A percentile compares a stretch with the other conserved stretches of the same genome.
These are phyloP conservation scores for Polydesmus complanatus DNA, from an alignment of 2,888 invertebrate genomes.

Conservation along the genomic window DNA sequence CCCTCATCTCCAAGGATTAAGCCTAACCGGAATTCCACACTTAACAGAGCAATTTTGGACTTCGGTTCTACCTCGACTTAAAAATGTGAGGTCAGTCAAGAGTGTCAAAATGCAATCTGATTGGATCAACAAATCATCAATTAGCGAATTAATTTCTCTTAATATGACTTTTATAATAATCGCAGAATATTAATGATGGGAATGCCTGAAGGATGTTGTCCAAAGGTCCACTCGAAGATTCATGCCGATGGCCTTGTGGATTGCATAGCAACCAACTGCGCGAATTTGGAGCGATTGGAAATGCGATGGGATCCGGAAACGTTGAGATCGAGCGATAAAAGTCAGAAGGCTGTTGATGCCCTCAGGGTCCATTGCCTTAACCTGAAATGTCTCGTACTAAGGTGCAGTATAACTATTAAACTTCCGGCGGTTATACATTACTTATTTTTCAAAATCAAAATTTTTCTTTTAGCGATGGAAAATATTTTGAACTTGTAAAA, in stretches of 20 bases:
- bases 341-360: constrained; percentile 97
- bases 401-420: constrained; percentile 40
- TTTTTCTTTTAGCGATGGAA: constrained; percentile 65
- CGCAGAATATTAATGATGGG: constrained; percentile 91
- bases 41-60: constrained; percentile 98
- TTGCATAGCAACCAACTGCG: constrained; percentile 84
- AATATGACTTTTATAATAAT: constrained; percentile 18
- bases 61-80: constrained; percentile 77
- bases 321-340: constrained; percentile 95
- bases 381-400: constrained; percentile 79
- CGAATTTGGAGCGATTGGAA: constrained; percentile 76
- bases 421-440: background rate
- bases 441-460: background rate
- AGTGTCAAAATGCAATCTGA: background rate
- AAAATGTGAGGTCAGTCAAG: constrained; percentile 64
- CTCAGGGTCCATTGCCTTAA: constrained; percentile 88
- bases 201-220: constrained; percentile 86
- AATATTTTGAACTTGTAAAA: constrained; percentile 97
- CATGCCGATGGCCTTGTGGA: constrained; percentile 95
- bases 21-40: constrained; percentile 89
- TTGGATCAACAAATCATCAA: background rate
- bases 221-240: constrained; percentile 65
- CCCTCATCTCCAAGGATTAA: constrained; percentile 70
- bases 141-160: background rate
- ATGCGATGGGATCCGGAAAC: constrained; percentile 98